Evolutionary conservation across 2,888 invertebrate genomes (phyloP).

Genomic region (Heliconius cydno): DNA sequence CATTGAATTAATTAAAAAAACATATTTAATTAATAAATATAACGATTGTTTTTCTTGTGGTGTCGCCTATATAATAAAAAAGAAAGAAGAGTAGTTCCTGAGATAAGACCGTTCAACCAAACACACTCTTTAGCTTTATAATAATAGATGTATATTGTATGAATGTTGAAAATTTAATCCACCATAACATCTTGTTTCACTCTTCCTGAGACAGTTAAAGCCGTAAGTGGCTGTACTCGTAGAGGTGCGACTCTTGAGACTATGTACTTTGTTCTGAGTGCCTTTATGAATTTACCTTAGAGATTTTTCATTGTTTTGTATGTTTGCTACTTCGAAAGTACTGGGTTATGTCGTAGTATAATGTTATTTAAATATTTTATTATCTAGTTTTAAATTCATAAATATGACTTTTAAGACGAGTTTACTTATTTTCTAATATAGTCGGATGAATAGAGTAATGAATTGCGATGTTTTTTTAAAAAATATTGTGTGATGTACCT

Average conservation of each 20-base stretch:
- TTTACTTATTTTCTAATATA: background rate
- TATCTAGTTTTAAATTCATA: background rate
- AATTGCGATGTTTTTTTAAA: too few species aligned
- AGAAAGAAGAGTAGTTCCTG: background rate
- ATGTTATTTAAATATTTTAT: background rate
- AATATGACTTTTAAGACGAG: background rate
- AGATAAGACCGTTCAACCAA: background rate
- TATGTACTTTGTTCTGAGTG: constrained; percentile 43
- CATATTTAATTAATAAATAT: too few species aligned
- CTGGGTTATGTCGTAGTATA: background rate
- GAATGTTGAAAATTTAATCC: constrained; percentile 4
- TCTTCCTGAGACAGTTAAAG: constrained; percentile 41
- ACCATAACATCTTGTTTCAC: constrained; percentile 36
- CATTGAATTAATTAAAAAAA: too few species aligned
- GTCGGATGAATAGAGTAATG: background rate
- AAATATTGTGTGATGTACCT: background rate
- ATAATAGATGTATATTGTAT: background rate
- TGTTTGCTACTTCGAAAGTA: constrained; percentile 7
- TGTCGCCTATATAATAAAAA: too few species aligned
- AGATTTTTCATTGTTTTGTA: constrained; percentile 26
- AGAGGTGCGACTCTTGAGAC: constrained; percentile 45
- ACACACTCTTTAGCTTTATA: background rate
- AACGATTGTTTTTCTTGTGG: too few species aligned
- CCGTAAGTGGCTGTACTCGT: constrained; percentile 38
- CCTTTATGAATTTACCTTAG: constrained; percentile 42